Evolutionary conservation across 2,888 invertebrate genomes (phyloP), one percentile per base, ranked within the genome.

Genomic region (Apotomis turbidana): DNA sequence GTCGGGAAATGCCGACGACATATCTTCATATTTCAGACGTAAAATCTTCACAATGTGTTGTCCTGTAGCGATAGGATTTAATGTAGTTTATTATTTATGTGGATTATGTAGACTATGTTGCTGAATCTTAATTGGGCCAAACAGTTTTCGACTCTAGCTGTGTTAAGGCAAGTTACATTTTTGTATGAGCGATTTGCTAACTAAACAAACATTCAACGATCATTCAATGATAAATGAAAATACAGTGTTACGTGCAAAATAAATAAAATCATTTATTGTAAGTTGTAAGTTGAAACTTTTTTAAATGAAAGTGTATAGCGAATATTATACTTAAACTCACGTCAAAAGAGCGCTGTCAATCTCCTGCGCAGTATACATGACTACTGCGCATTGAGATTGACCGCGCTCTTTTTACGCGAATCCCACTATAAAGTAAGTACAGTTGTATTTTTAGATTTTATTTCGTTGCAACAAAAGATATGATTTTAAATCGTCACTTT

Each of bases 281-380:
- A n/a, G n/a, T n/a, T n/a, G n/a, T n/a, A n/a, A 58, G 58, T 58
- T 58, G 6, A 49, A 58, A 12, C 4, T 57, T 57, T 57, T 15
- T 12, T 10, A 36, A 10, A 10, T 44, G 10, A 57, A 12, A 36
- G 36, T 36, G 36, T 12, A 10, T 27, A 27, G 27, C 12, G 58
- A n/a, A n/a, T 58, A 5, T 38, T 38, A 4, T 57, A 27, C 27
- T 27, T 27, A 27, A 27, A 27, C 27, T 27, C 27, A 2, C 27
- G 2, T 27, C 1, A 27, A 27, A 27, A 27, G 27, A 27, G 27
- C 27, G 27, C 27, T 27, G 27, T 27, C 27, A 27, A 27, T 27
- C 27, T 27, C 27, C 27, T 27, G 27, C 27, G 27, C 27, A 27
- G 27, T 27, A 27, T 27, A 27, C 27, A 27, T 27, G 27, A 27